phyloP scores from a whole-genome alignment of 2,888 invertebrate species.

The Tribolium freemani region DNA sequence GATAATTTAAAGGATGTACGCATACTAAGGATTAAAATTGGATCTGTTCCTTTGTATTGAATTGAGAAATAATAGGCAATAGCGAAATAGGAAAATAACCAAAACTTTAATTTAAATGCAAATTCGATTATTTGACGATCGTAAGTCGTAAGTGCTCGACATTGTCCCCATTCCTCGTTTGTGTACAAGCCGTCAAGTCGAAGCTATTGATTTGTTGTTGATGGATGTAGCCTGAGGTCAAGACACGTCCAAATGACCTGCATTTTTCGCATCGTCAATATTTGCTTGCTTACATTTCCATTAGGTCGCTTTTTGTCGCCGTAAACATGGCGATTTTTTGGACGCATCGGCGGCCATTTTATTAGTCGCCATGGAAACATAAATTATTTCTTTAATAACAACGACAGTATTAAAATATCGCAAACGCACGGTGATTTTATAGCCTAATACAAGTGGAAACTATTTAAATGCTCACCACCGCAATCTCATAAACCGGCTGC shows the following conservation, averaged over 20 bases:
- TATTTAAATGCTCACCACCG: slow-evolving; percentile 26
- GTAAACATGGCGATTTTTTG: background rate
- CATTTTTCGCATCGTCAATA: slow-evolving; percentile 9
- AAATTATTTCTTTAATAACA: slow-evolving; percentile 23
- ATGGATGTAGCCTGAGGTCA: slow-evolving; percentile 19
- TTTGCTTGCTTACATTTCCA: background rate
- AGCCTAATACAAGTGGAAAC: slow-evolving; percentile 16
- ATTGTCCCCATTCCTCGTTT: background rate
- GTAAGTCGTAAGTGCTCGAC: background rate
- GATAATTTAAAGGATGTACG: background rate
- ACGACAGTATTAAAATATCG: slow-evolving; percentile 24
- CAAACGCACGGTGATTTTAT: slow-evolving; percentile 21
- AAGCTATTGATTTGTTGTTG: slow-evolving; percentile 4
- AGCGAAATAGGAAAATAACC: no score
- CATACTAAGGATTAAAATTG: background rate
- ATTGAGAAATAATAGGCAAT: background rate
- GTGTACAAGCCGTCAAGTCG: slow-evolving; percentile 1
- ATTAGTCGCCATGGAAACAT: slow-evolving; percentile 11
- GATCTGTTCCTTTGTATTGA: background rate
- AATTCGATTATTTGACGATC: background rate
- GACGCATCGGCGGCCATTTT: slow-evolving; percentile 1
- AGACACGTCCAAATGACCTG: slow-evolving; percentile 28
- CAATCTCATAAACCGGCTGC: slow-evolving; percentile 12
- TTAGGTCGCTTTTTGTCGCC: background rate
- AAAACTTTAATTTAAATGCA: slow-evolving; percentile 5